Conservation (phyloP, 2,797 vertebrate genomes). For the Gastrophryne carolinensis region DNA sequence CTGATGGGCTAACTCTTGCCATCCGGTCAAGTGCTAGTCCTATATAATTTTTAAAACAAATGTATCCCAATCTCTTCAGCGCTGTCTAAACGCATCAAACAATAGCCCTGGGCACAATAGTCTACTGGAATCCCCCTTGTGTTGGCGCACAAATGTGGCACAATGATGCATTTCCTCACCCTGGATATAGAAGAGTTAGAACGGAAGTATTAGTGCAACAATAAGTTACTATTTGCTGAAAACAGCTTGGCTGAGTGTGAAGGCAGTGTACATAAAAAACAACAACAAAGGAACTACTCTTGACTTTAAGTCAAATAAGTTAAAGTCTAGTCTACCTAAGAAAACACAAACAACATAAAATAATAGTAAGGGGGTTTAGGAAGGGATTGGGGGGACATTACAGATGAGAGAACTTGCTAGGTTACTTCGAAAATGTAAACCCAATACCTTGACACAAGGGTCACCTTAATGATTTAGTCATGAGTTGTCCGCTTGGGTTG, state of each 20-base stretch:
- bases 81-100: background rate
- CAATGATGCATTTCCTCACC: background rate
- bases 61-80: background rate
- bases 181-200: background rate
- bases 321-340: background rate
- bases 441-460: background rate
- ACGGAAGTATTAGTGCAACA: constrained; percentile 11
- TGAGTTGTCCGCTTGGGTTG: background rate
- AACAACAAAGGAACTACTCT: background rate
- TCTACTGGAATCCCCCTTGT: too few relatives aligned
- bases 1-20: too few relatives aligned
- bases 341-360: background rate
- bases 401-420: background rate
- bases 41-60: too few relatives aligned
- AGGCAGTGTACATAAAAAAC: background rate
- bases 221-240: constrained; percentile 13
- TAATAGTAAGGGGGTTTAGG: background rate
- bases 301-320: background rate
- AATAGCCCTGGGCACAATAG: background rate
- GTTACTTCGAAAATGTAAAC: background rate
- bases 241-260: background rate
- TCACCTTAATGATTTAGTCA: too few relatives aligned
- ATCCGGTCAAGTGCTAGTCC: too few relatives aligned
- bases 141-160: background rate
- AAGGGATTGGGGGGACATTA: background rate